phyloP scores from a whole-genome alignment of 2,113 vertebrate genomes.

The Recurvirostra avosetta region DNA sequence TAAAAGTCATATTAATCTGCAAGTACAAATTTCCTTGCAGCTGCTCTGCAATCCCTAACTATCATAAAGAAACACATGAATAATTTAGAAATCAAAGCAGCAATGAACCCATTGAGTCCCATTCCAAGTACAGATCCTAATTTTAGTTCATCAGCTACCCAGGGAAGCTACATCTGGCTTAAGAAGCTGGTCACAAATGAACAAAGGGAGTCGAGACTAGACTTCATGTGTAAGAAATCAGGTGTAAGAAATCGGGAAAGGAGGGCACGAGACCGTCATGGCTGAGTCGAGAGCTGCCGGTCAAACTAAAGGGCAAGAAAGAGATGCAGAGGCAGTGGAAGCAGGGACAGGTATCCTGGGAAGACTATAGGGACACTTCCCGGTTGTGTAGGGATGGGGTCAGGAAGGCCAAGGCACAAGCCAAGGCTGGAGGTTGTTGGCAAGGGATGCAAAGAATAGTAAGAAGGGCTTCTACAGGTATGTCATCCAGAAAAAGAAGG shows the following conservation, averaged over 20 bases:
- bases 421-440: neutral
- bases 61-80: neutral
- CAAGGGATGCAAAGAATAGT: neutral
- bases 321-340: neutral
- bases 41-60: neutral
- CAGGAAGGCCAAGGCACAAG: neutral
- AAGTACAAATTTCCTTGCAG: neutral
- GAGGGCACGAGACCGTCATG: neutral
- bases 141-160: neutral
- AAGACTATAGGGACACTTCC: neutral
- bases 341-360: neutral
- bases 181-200: neutral
- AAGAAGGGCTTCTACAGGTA: neutral
- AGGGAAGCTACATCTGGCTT: neutral
- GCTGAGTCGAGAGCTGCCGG: neutral
- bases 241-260: neutral
- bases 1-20: neutral
- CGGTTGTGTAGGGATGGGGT: neutral
- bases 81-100: neutral
- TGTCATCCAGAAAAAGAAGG: neutral
- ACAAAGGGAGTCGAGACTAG: neutral
- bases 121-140: neutral
- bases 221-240: neutral
- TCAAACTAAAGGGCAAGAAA: neutral
- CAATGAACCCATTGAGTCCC: neutral